Evolutionary conservation across 2,797 vertebrate genomes (phyloP).

Genomic region (Sebastes cheni): DNA sequence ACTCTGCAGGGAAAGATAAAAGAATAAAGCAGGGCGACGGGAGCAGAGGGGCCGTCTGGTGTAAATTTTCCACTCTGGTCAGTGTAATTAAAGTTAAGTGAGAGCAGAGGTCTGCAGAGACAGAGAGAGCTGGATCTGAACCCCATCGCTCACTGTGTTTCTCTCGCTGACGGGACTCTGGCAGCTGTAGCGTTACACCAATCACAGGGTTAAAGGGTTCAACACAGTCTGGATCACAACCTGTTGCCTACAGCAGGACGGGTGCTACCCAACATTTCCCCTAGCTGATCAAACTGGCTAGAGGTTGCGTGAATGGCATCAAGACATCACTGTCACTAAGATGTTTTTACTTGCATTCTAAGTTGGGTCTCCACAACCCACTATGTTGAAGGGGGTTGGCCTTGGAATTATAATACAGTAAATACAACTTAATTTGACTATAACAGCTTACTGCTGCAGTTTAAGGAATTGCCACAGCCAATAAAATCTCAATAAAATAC

Average conservation of each 20-base stretch:
- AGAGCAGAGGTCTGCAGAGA: slow-evolving; percentile 48
- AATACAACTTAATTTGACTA: not conserved
- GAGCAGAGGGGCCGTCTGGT: slow-evolving; percentile 21
- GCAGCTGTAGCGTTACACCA: slow-evolving; percentile 39
- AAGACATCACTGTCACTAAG: not conserved
- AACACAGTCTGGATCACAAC: slow-evolving; percentile 21
- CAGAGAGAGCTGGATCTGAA: slow-evolving; percentile 13
- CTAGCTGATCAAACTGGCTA: not conserved
- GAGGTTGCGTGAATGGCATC: not conserved
- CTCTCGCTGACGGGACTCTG: slow-evolving; percentile 39
- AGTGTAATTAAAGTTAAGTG: slow-evolving; percentile 64
- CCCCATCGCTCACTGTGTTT: slow-evolving; percentile 39
- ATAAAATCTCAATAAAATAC: not conserved
- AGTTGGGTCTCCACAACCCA: not conserved
- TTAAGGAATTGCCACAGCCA: not conserved
- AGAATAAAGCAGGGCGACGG: slow-evolving; percentile 21
- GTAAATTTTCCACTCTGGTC: slow-evolving; percentile 45
- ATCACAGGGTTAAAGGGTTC: slow-evolving; percentile 40
- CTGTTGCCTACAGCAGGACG: slow-evolving; percentile 8
- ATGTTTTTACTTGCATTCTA: not conserved
- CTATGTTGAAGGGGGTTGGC: not conserved
- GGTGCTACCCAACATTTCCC: not conserved
- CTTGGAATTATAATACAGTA: not conserved
- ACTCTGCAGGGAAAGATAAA: slow-evolving; percentile 49
- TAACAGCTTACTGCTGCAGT: not conserved